Evolutionary conservation across 2,888 invertebrate genomes (phyloP).

Genomic region (Melanotus villosus): DNA sequence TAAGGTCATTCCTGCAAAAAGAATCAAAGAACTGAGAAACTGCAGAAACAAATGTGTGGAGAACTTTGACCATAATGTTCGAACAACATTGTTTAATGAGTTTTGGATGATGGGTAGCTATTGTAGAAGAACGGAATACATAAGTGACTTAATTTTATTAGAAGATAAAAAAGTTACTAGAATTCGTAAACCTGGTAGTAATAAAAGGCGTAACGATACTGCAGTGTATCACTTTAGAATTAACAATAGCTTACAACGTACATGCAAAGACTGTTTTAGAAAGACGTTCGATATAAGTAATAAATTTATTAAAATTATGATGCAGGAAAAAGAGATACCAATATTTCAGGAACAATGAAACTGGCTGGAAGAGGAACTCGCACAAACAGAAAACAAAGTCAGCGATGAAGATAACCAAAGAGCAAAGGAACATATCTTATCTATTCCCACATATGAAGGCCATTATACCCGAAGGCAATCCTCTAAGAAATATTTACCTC

Average conservation of each 20-base stretch:
- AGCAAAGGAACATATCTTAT: slow-evolving; percentile 3
- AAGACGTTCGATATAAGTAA: slow-evolving; percentile 15
- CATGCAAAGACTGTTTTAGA: not conserved
- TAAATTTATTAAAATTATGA: slow-evolving; percentile 13
- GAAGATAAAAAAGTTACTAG: slow-evolving; percentile 6
- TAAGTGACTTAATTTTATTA: slow-evolving; percentile 15
- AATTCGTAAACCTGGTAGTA: slow-evolving; percentile 3
- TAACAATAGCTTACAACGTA: not conserved
- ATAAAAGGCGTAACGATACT: too few relatives aligned
- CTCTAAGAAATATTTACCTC: slow-evolving; percentile 4
- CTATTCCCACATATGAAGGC: slow-evolving; percentile 2
- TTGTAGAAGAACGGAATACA: slow-evolving; percentile 17
- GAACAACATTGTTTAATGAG: slow-evolving; percentile 18
- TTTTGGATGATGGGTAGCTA: not conserved
- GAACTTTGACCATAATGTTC: not conserved
- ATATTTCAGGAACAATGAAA: not conserved
- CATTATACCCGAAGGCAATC: slow-evolving; percentile 9
- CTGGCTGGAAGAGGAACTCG: not conserved
- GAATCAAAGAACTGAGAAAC: slow-evolving; percentile 17
- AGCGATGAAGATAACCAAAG: not conserved
- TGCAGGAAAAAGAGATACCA: slow-evolving; percentile 2
- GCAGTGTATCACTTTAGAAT: not conserved
- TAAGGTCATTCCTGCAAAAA: not conserved
- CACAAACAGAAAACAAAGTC: not conserved
- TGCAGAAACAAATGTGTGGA: slow-evolving; percentile 20